Evolutionary conservation across 2,113 vertebrate species (phyloP).

Genomic region (Varanus komodoensis): DNA sequence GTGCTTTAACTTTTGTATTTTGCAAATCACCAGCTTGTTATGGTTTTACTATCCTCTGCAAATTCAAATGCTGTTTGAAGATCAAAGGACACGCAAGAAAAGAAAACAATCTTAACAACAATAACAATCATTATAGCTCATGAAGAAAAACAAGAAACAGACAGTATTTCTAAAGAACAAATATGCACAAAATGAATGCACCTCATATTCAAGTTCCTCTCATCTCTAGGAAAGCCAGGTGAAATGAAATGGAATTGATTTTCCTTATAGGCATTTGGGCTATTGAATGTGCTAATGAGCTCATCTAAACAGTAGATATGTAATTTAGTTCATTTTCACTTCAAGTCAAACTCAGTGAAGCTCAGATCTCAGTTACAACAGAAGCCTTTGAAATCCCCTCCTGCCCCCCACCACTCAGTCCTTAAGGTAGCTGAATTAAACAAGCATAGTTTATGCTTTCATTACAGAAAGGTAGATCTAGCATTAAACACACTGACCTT

Average conservation of each 20-base stretch:
- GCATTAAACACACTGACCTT: not conserved
- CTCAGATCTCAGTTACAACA: not conserved
- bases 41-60: slow-evolving; percentile 1
- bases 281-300: not conserved
- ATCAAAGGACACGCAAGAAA: not conserved
- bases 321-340: not conserved
- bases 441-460: not conserved
- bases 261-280: slow-evolving; percentile 7
- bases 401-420: not conserved
- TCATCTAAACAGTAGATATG: not conserved
- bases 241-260: not conserved
- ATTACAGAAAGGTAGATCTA: not conserved
- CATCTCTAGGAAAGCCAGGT: not conserved
- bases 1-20: not conserved
- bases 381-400: not conserved
- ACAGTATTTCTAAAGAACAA: slow-evolving; percentile 1
- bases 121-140: slow-evolving; percentile 3
- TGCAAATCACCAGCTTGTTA: not conserved
- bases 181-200: not conserved
- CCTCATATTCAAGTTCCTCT: not conserved
- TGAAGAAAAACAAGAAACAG: not conserved
- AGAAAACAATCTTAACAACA: not conserved
- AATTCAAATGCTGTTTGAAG: slow-evolving; percentile 14
- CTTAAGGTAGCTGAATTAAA: not conserved
- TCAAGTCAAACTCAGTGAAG: not conserved